Conservation (phyloP, 2,797 vertebrate species). For the Dicrostonyx torquatus region DNA sequence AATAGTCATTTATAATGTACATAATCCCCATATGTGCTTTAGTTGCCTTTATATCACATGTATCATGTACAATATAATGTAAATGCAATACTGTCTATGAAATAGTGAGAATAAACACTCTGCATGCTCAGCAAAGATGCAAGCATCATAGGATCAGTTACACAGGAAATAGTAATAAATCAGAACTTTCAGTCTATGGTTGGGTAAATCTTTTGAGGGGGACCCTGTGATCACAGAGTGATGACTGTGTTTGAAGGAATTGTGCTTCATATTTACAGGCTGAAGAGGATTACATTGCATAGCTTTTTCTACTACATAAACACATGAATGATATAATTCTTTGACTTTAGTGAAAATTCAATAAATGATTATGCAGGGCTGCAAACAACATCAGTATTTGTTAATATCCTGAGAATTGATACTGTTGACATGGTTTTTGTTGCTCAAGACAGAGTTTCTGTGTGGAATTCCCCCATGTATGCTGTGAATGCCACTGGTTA, state of each 20-base stretch:
- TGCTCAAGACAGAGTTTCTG: neutral
- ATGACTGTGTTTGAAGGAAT: neutral
- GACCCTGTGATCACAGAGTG: neutral
- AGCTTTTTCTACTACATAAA: neutral
- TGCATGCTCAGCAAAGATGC: neutral
- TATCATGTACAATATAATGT: too few relatives aligned
- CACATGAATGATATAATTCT: slow-evolving; percentile 3
- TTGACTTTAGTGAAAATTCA: neutral
- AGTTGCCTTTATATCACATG: neutral
- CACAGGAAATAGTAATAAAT: neutral
- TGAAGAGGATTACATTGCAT: neutral
- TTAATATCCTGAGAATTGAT: neutral
- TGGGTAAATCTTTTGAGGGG: neutral
- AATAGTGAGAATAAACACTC: neutral
- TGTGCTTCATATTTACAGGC: neutral
- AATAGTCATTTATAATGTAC: neutral
- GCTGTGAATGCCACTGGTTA: too few relatives aligned
- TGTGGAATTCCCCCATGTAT: neutral
- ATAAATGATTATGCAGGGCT: neutral
- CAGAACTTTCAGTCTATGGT: neutral
- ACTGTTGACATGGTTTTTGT: neutral
- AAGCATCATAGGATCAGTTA: neutral
- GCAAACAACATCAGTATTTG: neutral
- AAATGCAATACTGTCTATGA: neutral
- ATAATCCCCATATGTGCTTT: neutral